Base-by-base conservation (phyloP, 2,888 invertebrate species). In the Galerucella nymphaeae region DNA sequence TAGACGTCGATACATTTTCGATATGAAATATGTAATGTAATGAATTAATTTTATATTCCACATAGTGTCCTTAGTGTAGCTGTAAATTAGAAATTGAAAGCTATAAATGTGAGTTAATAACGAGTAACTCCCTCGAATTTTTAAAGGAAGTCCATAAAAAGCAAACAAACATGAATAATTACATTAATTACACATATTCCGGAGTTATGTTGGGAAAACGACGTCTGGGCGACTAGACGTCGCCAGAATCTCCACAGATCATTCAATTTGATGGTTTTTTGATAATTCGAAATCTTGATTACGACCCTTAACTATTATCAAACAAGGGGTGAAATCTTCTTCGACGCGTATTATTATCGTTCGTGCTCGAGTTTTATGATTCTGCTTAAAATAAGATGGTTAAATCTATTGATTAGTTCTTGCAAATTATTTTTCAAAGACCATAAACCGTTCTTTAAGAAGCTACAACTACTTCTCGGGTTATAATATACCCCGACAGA, bases 141-240 rank as follows among this genome's bases (percentile, higher is more conserved):
- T n/a, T 53, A 30, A 38, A 38, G 30, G 30, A 59, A 59, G 38
- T 59, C 14, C 59, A 59, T 59, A 59, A 59, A 59, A 59, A 38
- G 59, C 66, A 5, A 66, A 55, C 66, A 66, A 55, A 30, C 66
- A 18, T 30, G 55, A 41, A 65, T 66, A 66, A 66, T 66, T 66
- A 55, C 18, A 41, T 20, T 66, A 66, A 66, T 66, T 66, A 55
- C 18, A 41, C 42, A 50, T 41, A 55, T 66, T 66, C 41, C 55
- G 55, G 55, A 16, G 53, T 53, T 53, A 53, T 16, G 16, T 16
- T 3, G 64, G 64, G 30, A 66, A 58, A 66, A 58, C 66, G 66
- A 45, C 66, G 58, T 66, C 66, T 58, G 18, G 66, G 6, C 66
- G 66, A 11, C 66, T 18, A 66, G 66, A 66, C 66, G 66, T 41